Evolutionary conservation across 2,888 invertebrate genomes (phyloP).

Genomic region (Metopia argyrocephala): DNA sequence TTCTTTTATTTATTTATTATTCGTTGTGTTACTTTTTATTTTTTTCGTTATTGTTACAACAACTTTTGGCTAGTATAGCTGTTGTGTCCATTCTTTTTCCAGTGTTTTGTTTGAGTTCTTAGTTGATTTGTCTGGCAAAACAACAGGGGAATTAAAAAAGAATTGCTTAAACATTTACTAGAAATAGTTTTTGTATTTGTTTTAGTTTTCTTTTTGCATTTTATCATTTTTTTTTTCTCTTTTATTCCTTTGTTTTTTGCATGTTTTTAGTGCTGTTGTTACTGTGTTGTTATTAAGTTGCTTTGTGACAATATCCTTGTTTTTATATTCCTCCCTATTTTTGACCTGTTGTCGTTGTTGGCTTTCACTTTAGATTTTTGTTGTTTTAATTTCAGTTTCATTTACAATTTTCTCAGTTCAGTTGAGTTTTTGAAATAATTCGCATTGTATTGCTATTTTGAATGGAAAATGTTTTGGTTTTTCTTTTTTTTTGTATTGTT

Average conservation of each 20-base stretch:
- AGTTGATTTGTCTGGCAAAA: constrained; percentile 19
- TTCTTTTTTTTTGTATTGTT: background rate
- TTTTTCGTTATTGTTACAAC: background rate
- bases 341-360: background rate
- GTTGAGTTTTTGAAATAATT: constrained; percentile 39
- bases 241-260: background rate
- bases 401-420: constrained; percentile 37
- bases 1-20: constrained; percentile 2
- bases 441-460: constrained; percentile 34
- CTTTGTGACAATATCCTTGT: constrained; percentile 40
- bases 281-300: constrained; percentile 18
- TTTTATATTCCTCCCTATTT: constrained; percentile 8
- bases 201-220: too few relatives aligned
- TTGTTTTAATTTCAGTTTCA: constrained; percentile 29
- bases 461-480: constrained; percentile 17
- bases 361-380: constrained; percentile 13
- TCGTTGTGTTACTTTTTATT: constrained; percentile 14
- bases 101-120: constrained; percentile 35
- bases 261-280: background rate
- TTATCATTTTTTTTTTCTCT: background rate
- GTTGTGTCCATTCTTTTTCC: background rate
- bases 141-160: constrained; percentile 10
- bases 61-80: constrained; percentile 3
- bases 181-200: background rate
- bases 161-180: background rate